phyloP scores from a whole-genome alignment of 2,797 vertebrate genomes.

The Lagorchestes hirsutus region DNA sequence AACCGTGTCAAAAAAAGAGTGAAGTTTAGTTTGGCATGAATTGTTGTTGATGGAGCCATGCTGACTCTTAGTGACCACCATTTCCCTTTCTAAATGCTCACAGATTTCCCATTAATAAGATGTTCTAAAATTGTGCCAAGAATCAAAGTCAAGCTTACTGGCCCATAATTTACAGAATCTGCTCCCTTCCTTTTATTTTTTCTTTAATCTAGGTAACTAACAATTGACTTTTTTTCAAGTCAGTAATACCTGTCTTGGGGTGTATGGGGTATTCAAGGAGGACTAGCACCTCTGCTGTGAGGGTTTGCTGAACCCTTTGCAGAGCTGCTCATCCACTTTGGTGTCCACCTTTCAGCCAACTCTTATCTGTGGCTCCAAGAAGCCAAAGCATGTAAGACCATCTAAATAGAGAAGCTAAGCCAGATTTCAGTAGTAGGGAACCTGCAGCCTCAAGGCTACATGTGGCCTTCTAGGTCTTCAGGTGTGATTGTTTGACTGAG shows the following conservation, averaged over 20 bases:
- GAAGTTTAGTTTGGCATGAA: background rate
- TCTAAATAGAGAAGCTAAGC: background rate
- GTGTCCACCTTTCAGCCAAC: background rate
- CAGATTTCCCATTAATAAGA: background rate
- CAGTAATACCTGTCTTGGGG: background rate
- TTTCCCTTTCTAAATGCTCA: background rate
- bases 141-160: background rate
- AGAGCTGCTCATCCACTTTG: background rate
- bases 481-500: too few species aligned
- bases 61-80: background rate
- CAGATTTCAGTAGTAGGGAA: background rate
- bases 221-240: background rate
- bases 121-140: background rate
- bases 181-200: background rate
- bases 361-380: background rate
- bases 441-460: too few species aligned
- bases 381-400: background rate
- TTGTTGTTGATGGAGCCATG: background rate
- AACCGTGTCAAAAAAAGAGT: background rate
- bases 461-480: too few species aligned
- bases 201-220: background rate
- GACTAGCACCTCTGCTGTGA: background rate
- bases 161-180: background rate
- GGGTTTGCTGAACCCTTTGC: background rate
- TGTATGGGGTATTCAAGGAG: background rate